A percentile compares a stretch with the other conserved stretches of the same genome.
These are phyloP conservation scores for Limenitis camilla DNA, from an alignment of 2,888 invertebrate genomes.

Conservation along the genomic window DNA sequence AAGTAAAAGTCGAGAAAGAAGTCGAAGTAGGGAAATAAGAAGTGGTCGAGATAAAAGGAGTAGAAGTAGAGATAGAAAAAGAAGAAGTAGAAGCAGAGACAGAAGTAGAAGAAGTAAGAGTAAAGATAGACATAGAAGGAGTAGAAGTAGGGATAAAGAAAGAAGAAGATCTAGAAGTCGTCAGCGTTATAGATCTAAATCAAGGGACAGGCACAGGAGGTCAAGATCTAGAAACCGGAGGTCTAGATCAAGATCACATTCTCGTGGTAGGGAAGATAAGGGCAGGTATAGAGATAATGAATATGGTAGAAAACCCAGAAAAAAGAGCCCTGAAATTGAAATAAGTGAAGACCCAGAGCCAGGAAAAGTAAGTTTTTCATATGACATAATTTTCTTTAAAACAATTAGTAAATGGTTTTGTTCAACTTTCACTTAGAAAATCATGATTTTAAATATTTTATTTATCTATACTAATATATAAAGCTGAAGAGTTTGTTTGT, in stretches of 20 bases:
- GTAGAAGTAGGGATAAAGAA: constrained; percentile 34
- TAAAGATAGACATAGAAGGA: constrained; percentile 32
- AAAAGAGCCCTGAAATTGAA: constrained; percentile 67
- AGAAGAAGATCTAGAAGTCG: constrained; percentile 41
- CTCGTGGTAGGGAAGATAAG: constrained; percentile 40
- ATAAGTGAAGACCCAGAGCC: constrained; percentile 84
- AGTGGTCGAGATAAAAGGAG: constrained; percentile 32
- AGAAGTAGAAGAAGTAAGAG: constrained; percentile 32
- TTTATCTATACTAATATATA: too few relatives aligned
- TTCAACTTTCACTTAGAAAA: too few relatives aligned
- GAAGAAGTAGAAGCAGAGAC: constrained; percentile 35
- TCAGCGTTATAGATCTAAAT: constrained; percentile 42
- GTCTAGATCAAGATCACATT: constrained; percentile 42
- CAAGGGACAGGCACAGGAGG: constrained; percentile 28
- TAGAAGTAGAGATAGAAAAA: constrained; percentile 36
- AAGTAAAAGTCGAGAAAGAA: constrained; percentile 33
- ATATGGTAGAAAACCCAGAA: constrained; percentile 46
- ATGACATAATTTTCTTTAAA: too few relatives aligned
- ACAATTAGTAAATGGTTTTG: too few relatives aligned
- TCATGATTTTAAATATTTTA: too few relatives aligned
- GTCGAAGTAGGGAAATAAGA: constrained; percentile 29
- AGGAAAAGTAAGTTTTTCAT: constrained; percentile 73
- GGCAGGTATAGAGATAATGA: constrained; percentile 40
- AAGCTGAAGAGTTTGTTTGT: too few relatives aligned
- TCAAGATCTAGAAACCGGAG: constrained; percentile 36